A percentile compares a stretch with the other conserved stretches of the same genome.
Evolutionary conservation across 2,113 vertebrate genomes (phyloP).

Genomic region (Puma concolor): DNA sequence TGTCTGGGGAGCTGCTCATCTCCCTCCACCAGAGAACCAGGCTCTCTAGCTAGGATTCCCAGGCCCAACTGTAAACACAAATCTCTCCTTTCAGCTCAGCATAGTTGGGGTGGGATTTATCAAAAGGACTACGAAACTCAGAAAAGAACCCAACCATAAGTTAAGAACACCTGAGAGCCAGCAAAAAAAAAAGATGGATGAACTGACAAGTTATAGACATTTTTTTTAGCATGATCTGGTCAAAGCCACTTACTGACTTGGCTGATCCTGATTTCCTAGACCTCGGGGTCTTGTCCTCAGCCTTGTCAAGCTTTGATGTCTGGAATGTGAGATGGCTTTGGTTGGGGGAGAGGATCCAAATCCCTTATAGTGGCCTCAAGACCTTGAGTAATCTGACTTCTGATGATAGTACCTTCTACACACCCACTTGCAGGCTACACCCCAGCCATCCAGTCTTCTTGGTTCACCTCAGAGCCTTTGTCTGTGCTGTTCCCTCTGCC

Average conservation of each 20-base stretch:
- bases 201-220: not conserved
- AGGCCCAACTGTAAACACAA: not conserved
- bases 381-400: not conserved
- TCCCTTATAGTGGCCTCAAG: not conserved
- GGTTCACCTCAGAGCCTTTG: not conserved
- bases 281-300: not conserved
- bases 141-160: slow-evolving; percentile 13
- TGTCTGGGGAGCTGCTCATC: not conserved
- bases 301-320: not conserved
- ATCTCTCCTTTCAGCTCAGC: slow-evolving; percentile 27
- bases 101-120: not conserved
- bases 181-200: not conserved
- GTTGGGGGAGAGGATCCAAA: not conserved
- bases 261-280: not conserved
- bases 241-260: not conserved
- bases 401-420: not conserved
- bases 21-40: not conserved
- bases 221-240: not conserved
- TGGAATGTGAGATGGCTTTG: not conserved
- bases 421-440: not conserved
- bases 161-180: slow-evolving; percentile 28
- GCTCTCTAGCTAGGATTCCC: slow-evolving; percentile 26
- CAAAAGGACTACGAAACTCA: slow-evolving; percentile 41
- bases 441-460: not conserved
- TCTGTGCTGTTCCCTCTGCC: not conserved